Base-by-base conservation (phyloP, 2,113 vertebrate species). In the Chaetorhynchus papuensis region DNA sequence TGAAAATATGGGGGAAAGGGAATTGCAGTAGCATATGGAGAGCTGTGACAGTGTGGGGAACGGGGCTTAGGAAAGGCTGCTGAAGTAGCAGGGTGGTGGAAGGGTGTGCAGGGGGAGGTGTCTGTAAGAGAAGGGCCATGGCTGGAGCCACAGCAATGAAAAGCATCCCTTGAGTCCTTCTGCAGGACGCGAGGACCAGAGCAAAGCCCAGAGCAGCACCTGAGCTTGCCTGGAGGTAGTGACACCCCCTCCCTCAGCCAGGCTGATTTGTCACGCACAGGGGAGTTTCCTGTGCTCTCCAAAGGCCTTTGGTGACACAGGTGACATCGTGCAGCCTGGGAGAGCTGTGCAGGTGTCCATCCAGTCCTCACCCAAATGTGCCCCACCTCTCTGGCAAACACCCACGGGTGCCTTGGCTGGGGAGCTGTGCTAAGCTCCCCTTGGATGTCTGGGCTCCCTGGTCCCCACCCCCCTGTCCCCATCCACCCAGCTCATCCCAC, bases 251-350 rank as follows among this genome's bases (percentile, higher is more conserved):
- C 18, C 13, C 28, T 1, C 30, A 52, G 47, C 2, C 44, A 24
- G 66, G 20, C 47, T 53, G 53, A 3, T 31, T 22, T 47, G 15
- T 17, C 44, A 49, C 3, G 0, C 1, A 8, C 42, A 16, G 33
- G 21, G 13, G 12, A 31, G 18, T 1, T 44, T 44, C 23, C 45
- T 53, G 35, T 37, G 45, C 0, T 0, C 53, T 50, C 53, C 12
- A 2, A 13, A 30, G 53, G 47, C 6, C 7, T 83, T 57, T 49
- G 39, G 63, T 44, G 50, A 10, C 54, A 23, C 16, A 0, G 0
- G 16, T 45, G 77, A 30, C 31, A 57, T 1, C 2, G 6, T 57
- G 54, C 72, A 89, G 35, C 68, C 87, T 24, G n/a, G 39, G 24
- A 39, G 21, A 6, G 0, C 39, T 19, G 28, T 18, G 52, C 26